Conservation (phyloP, 2,797 vertebrate genomes). For the Crenuchus spilurus region DNA sequence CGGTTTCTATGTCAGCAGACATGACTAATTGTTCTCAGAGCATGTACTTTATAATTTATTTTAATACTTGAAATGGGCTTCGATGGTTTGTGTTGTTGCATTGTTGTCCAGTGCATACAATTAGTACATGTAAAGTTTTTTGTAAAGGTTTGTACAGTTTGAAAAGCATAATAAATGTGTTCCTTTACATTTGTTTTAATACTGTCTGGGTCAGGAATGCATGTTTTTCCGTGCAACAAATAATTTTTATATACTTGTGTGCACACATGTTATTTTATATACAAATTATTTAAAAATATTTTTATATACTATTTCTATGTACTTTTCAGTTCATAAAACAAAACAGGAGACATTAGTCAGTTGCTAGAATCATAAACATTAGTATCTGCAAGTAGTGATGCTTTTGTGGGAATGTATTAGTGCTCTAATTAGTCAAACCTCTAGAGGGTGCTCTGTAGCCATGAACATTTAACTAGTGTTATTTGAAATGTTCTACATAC, state of each 20-base stretch:
- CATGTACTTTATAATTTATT: neutral
- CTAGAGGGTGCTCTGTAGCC: neutral
- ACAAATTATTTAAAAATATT: no score
- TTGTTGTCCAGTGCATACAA: neutral
- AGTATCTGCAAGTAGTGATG: no score
- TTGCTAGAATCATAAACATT: no score
- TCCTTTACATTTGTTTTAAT: neutral
- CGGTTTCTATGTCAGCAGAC: neutral
- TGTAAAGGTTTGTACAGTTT: constrained; percentile 33
- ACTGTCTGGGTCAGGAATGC: neutral
- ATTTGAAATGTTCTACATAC: no score
- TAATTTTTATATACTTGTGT: no score
- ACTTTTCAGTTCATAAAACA: no score
- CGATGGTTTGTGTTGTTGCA: neutral
- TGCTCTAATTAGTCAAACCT: neutral
- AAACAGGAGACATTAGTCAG: no score
- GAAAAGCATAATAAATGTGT: constrained; percentile 11
- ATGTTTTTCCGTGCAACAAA: no score
- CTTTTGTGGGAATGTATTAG: neutral
- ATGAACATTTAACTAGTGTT: neutral
- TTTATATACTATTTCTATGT: no score
- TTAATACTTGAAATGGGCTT: neutral
- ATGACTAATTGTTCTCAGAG: neutral
- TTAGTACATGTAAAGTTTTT: constrained; percentile 7
- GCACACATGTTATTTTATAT: no score